These are phyloP conservation scores for Muscicapa comitata DNA, from an alignment of 2,797 vertebrate genomes.

Conservation along the genomic window DNA sequence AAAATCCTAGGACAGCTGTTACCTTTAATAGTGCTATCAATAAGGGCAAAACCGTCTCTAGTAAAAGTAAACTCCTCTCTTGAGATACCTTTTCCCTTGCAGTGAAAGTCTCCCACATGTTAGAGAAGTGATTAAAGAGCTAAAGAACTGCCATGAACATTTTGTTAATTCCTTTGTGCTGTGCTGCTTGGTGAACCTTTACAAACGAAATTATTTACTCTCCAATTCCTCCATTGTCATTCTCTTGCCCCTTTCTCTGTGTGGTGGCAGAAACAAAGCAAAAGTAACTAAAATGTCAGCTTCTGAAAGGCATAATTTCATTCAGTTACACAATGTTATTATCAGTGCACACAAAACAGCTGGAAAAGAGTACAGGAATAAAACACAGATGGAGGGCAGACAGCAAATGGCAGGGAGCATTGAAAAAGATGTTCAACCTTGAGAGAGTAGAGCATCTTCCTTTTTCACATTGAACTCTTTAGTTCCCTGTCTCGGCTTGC, in stretches of 20 bases:
- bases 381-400: not conserved
- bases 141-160: slow-evolving; percentile 21
- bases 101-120: not conserved
- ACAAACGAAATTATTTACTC: slow-evolving; percentile 65
- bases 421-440: not conserved
- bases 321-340: not conserved
- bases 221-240: slow-evolving; percentile 56
- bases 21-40: not conserved
- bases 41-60: not conserved
- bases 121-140: slow-evolving; percentile 19
- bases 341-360: not conserved
- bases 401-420: not conserved
- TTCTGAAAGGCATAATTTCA: slow-evolving; percentile 13
- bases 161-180: slow-evolving; percentile 61
- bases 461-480: not conserved
- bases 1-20: not conserved
- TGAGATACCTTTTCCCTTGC: not conserved
- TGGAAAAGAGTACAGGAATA: slow-evolving; percentile 18
- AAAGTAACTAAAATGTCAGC: slow-evolving; percentile 35
- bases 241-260: slow-evolving; percentile 15
- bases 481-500: not conserved
- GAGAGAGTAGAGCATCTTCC: not conserved
- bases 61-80: not conserved
- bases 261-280: slow-evolving; percentile 34
- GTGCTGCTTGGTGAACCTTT: slow-evolving; percentile 63